These are phyloP conservation scores for Mallateleia sp. DNA, from an alignment of 2,888 invertebrate genomes.

Conservation along the genomic window DNA sequence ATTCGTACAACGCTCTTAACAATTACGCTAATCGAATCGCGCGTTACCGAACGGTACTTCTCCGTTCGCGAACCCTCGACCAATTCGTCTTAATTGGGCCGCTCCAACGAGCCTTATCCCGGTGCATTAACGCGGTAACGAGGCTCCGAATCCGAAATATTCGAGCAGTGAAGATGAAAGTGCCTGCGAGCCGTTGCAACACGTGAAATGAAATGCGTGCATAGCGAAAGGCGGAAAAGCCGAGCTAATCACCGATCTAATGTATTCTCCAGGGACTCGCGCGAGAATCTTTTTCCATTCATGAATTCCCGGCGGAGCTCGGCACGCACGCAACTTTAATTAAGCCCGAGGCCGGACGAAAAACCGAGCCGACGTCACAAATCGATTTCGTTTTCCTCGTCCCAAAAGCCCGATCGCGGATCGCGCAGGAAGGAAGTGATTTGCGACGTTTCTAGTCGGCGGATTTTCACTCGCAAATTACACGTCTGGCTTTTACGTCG, in stretches of 20 bases:
- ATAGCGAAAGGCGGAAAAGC: slow-evolving; percentile 83
- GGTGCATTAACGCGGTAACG: background rate
- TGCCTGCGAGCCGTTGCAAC: slow-evolving; percentile 67
- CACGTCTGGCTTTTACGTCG: slow-evolving; percentile 25
- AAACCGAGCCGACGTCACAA: slow-evolving; percentile 20
- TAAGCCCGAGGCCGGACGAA: slow-evolving; percentile 40
- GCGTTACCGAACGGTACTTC: no score
- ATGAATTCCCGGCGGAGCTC: slow-evolving; percentile 78
- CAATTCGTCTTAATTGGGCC: background rate
- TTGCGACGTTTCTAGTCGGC: slow-evolving; percentile 56
- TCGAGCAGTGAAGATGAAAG: slow-evolving; percentile 73
- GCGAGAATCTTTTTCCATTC: slow-evolving; percentile 81
- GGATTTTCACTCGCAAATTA: slow-evolving; percentile 64
- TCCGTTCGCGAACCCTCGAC: background rate
- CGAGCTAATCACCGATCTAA: slow-evolving; percentile 77
- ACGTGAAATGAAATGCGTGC: slow-evolving; percentile 75
- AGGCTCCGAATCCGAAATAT: slow-evolving; percentile 42
- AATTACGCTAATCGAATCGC: no score
- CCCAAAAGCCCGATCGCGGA: background rate
- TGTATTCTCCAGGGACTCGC: slow-evolving; percentile 77
- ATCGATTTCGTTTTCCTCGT: slow-evolving; percentile 37
- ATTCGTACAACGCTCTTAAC: no score
- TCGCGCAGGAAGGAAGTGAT: slow-evolving; percentile 69
- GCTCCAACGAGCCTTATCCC: background rate
- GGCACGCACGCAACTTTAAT: slow-evolving; percentile 80